A percentile compares a stretch with the other conserved stretches of the same genome.
Evolutionary conservation across 2,888 invertebrate genomes (phyloP).

Genomic region (Yponomeuta sedellus): DNA sequence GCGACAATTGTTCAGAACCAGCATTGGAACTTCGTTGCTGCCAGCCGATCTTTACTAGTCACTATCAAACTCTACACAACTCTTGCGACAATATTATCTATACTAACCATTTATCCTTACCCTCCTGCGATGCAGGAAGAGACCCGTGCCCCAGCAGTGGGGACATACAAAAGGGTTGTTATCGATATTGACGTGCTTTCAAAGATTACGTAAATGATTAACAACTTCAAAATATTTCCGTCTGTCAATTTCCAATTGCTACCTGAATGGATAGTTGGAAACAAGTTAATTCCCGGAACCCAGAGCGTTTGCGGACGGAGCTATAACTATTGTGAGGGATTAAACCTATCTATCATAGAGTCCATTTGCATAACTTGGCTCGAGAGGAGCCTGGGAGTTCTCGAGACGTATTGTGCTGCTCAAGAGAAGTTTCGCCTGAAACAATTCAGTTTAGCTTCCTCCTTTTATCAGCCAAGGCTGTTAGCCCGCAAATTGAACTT

Average conservation of each 20-base stretch:
- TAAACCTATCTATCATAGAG: slow-evolving; percentile 26
- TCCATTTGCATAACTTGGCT: slow-evolving; percentile 33
- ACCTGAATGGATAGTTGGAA: background rate
- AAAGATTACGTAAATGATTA: no score
- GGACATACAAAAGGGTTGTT: no score
- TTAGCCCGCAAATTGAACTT: background rate
- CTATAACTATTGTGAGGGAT: slow-evolving; percentile 25
- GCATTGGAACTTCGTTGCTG: background rate
- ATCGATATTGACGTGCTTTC: no score
- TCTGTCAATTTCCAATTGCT: no score
- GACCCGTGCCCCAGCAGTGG: no score
- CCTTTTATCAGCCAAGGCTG: background rate
- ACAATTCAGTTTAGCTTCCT: background rate
- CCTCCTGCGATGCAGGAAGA: no score
- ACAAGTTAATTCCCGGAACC: background rate
- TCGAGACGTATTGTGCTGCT: slow-evolving; percentile 22
- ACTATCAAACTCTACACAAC: no score
- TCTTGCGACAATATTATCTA: no score
- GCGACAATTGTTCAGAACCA: background rate
- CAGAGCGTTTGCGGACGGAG: slow-evolving; percentile 30
- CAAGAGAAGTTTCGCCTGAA: slow-evolving; percentile 20
- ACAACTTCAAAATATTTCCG: no score
- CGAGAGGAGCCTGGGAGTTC: slow-evolving; percentile 18
- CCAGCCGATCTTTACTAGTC: no score
- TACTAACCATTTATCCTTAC: no score